Evolutionary conservation across 2,888 invertebrate species (phyloP), one percentile per base, ranked within the genome.

Genomic region (Hirtodrosophila duncani): DNA sequence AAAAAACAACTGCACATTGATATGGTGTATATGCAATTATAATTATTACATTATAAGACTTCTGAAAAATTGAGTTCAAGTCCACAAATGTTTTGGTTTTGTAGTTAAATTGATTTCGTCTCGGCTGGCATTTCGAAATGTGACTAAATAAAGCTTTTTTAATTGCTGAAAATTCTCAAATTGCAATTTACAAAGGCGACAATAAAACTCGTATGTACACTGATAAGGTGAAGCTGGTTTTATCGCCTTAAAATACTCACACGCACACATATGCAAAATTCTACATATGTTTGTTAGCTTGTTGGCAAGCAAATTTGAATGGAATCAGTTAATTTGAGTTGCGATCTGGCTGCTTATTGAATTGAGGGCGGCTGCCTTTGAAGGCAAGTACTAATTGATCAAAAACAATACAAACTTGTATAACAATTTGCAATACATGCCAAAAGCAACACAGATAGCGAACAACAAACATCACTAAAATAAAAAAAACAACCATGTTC

Each of bases 81-180:
- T 71, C 41, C 72, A 51, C n/a, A 55, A 46, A 17, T 38, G 20
- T 37, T 16, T 31, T n/a, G n/a, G 20, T 27, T 29, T 30, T 45
- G 37, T 21, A 30, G 38, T 21, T 30, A 11, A 23, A 23, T 23
- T 33, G 11, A 16, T n/a, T 27, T 41, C 29, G 52, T 51, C 52
- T 52, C 41, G 31, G 36, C 11, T n/a, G n/a, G n/a, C 44, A 61
- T 61, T 61, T 55, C 36, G 39, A 38, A 55, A 33, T 10, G 56
- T 59, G 59, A 57, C 78, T 72, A 81, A 66, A 75, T 81, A 78
- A 81, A 74, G 75, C 67, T 41, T 31, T 63, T 81, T 78, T 81
- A 75, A 75, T 75, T 81, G 79, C 50, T 46, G n/a, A n/a, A n/a
- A n/a, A n/a, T n/a, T 37, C 41, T 34, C 30, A 33, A 13, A 16